phyloP scores from a whole-genome alignment of 2,888 invertebrate species.

The Caenorhabditis wallacei region DNA sequence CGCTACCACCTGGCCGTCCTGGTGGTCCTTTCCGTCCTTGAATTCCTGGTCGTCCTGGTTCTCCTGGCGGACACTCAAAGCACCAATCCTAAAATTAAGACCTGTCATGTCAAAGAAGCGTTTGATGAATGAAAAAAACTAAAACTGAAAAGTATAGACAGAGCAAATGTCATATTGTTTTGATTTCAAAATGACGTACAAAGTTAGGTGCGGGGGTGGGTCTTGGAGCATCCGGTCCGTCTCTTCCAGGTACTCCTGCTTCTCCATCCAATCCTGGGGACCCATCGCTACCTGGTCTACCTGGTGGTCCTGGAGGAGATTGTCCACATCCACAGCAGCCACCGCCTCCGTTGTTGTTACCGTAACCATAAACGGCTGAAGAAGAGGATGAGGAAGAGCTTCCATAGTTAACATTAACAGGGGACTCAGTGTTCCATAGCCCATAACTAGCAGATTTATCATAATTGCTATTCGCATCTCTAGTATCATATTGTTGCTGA shows the following conservation, averaged over 20 bases:
- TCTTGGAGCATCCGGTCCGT: conserved; percentile 74
- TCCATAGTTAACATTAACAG: conserved; percentile 10
- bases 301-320: conserved; percentile 72
- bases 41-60: conserved; percentile 76
- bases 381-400: conserved; percentile 34
- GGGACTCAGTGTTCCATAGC: conserved; percentile 55
- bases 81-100: conserved; percentile 72
- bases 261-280: conserved; percentile 74
- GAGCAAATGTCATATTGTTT: background rate
- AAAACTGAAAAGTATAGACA: background rate
- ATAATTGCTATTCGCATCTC: conserved; percentile 33
- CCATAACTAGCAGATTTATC: conserved; percentile 62
- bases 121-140: conserved; percentile 25
- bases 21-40: conserved; percentile 71
- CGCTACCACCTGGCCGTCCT: conserved; percentile 69
- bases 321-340: conserved; percentile 75
- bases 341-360: conserved; percentile 54
- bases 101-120: conserved; percentile 12
- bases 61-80: conserved; percentile 77
- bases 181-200: conserved; percentile 37
- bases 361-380: conserved; percentile 48
- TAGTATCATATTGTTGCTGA: conserved; percentile 51
- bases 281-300: conserved; percentile 78
- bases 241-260: conserved; percentile 71
- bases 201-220: conserved; percentile 71